These are phyloP conservation scores for Ypsolopha scabrella DNA, from an alignment of 2,888 invertebrate species.

Conservation along the genomic window DNA sequence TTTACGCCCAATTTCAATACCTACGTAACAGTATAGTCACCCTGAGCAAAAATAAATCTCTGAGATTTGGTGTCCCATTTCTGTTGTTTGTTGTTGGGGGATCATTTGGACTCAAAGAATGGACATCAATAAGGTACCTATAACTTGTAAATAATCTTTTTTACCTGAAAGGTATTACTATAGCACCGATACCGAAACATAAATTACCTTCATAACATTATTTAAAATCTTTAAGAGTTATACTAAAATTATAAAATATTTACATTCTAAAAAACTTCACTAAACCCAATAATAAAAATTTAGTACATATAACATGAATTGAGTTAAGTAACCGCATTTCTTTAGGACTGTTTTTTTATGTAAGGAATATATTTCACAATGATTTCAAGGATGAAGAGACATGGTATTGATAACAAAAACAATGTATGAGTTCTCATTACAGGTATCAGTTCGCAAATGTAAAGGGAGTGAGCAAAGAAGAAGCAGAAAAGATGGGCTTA, in stretches of 20 bases:
- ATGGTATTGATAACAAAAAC: background rate
- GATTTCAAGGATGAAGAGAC: no score
- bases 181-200: background rate
- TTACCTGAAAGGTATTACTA: slow-evolving; percentile 4
- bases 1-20: slow-evolving; percentile 8
- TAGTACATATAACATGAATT: no score
- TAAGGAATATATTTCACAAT: no score
- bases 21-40: slow-evolving; percentile 8
- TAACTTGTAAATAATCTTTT: slow-evolving; percentile 9
- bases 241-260: no score
- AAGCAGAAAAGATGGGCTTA: slow-evolving; percentile 76
- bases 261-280: no score
- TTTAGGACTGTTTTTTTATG: no score
- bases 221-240: no score
- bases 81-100: slow-evolving; percentile 79
- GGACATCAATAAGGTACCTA: slow-evolving; percentile 77
- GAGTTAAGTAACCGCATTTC: no score
- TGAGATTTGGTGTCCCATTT: slow-evolving; percentile 79
- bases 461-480: slow-evolving; percentile 70
- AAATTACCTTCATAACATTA: no score
- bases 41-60: slow-evolving; percentile 68
- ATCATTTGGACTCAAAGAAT: slow-evolving; percentile 81
- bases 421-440: slow-evolving; percentile 10
- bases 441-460: slow-evolving; percentile 73
- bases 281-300: no score